Percentiles rank a stretch among this genome's conserved stretches.
phyloP scores from a whole-genome alignment of 1,140 invertebrate species.

The Papilio machaon region DNA sequence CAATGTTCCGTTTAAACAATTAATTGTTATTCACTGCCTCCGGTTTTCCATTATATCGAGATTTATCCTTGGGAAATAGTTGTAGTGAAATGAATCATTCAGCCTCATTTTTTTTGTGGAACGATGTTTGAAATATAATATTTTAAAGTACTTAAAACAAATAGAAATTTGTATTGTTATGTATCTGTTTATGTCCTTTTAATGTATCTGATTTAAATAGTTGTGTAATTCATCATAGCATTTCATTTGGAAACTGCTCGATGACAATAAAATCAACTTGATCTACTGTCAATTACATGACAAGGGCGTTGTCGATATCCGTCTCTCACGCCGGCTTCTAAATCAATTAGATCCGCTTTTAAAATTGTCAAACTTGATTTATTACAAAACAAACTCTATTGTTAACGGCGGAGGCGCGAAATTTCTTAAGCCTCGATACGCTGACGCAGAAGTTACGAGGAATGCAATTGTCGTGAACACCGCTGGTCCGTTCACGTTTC shows the following conservation, averaged over 20 bases:
- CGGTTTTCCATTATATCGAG: slow-evolving; percentile 57
- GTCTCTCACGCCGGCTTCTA: slow-evolving; percentile 56
- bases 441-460: slow-evolving; percentile 57
- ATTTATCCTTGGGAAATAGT: slow-evolving; percentile 50
- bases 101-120: not conserved
- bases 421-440: slow-evolving; percentile 45
- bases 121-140: not conserved
- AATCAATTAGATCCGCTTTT: slow-evolving; percentile 77
- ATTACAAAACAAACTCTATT: slow-evolving; percentile 61
- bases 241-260: not conserved
- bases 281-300: slow-evolving; percentile 48
- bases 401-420: slow-evolving; percentile 55
- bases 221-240: slow-evolving; percentile 17
- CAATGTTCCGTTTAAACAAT: slow-evolving; percentile 71
- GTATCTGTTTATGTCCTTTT: too few species aligned
- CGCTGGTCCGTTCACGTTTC: slow-evolving; percentile 60
- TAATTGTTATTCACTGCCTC: slow-evolving; percentile 55
- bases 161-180: not conserved
- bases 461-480: slow-evolving; percentile 68
- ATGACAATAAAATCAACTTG: slow-evolving; percentile 30
- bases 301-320: slow-evolving; percentile 76
- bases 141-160: not conserved
- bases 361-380: slow-evolving; percentile 61
- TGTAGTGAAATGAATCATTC: slow-evolving; percentile 23
- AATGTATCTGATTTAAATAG: not conserved